phyloP scores from a whole-genome alignment of 2,888 invertebrate species.

The Drosophila nr. medialis region DNA sequence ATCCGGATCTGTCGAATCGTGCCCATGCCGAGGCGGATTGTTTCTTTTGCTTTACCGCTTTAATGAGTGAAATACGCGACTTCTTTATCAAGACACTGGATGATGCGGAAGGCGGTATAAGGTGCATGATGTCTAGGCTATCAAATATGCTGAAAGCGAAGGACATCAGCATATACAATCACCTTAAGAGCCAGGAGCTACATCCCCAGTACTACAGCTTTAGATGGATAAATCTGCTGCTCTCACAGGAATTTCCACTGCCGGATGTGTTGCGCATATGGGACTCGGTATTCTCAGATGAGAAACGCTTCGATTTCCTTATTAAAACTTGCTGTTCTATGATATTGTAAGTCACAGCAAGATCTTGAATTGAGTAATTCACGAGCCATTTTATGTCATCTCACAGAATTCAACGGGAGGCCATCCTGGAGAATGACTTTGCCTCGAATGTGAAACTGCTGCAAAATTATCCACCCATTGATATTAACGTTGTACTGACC shows the following conservation, averaged over 20 bases:
- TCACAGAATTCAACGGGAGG: conserved; percentile 91
- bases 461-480: conserved; percentile 96
- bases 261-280: conserved; percentile 99
- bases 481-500: conserved; percentile 92
- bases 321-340: conserved; percentile 98
- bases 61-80: conserved; percentile 99
- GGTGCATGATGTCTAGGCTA: conserved; percentile 94
- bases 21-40: conserved; percentile 98
- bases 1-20: conserved; percentile 91
- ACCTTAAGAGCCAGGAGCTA: conserved; percentile 92
- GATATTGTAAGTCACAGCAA: conserved; percentile 91
- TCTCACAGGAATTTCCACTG: conserved; percentile 98
- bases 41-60: conserved; percentile 98
- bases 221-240: conserved; percentile 96
- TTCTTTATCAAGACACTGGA: conserved; percentile 98
- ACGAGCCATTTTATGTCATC: conserved; percentile 16
- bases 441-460: conserved; percentile 96
- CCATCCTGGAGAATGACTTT: conserved; percentile 95
- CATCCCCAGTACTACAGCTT: conserved; percentile 98
- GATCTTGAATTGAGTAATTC: neutral
- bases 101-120: conserved; percentile 95
- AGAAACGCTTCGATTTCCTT: conserved; percentile 94
- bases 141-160: conserved; percentile 90
- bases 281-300: conserved; percentile 98
- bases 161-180: conserved; percentile 91